phyloP scores from a whole-genome alignment of 1,140 invertebrate genomes.

The Panagrolaimus sp. region DNA sequence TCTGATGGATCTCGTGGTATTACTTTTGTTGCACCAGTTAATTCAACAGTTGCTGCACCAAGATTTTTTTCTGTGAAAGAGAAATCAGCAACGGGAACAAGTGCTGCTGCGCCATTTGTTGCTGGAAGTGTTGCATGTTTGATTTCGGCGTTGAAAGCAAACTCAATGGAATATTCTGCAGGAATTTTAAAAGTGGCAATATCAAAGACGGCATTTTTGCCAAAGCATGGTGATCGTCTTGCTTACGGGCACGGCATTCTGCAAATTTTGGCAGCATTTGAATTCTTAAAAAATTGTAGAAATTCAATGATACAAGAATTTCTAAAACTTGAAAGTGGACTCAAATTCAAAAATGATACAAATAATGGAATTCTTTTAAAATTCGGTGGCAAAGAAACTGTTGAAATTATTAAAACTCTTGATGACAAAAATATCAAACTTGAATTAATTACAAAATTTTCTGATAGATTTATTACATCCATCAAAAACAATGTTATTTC shows the following conservation, averaged over 20 bases:
- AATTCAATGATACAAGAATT: no score
- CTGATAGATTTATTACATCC: no score
- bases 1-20: conserved; percentile 73
- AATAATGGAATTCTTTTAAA: no score
- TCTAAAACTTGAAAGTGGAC: no score
- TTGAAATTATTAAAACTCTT: no score
- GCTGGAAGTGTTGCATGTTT: conserved; percentile 73
- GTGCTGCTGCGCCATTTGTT: conserved; percentile 88
- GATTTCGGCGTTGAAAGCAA: conserved; percentile 73
- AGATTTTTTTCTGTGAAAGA: conserved; percentile 78
- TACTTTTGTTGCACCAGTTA: conserved; percentile 85
- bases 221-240: conserved; percentile 64
- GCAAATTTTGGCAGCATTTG: conserved; percentile 81
- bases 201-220: conserved; percentile 75
- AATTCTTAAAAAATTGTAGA: conserved; percentile 61
- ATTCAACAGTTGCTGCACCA: conserved; percentile 86
- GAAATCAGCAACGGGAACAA: conserved; percentile 73
- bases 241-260: conserved; percentile 73
- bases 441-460: no score
- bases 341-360: no score
- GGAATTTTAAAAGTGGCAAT: conserved; percentile 80
- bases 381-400: no score
- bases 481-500: no score
- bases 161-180: conserved; percentile 72
- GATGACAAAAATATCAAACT: no score